phyloP scores from a whole-genome alignment of 2,888 invertebrate genomes.

The Tanytarsus gracilentus region DNA sequence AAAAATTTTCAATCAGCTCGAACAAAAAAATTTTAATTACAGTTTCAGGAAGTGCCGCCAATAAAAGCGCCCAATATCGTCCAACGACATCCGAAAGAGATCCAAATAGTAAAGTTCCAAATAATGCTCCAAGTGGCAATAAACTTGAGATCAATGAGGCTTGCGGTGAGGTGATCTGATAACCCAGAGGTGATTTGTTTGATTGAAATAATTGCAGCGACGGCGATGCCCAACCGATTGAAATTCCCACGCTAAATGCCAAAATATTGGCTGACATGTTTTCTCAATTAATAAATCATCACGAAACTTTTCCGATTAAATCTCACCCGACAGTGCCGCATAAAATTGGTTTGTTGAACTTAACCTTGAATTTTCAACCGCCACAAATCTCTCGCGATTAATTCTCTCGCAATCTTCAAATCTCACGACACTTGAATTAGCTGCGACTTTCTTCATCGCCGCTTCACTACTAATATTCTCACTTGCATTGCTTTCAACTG shows the following conservation, averaged over 20 bases:
- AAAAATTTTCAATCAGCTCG: too few species aligned
- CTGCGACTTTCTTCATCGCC: too few species aligned
- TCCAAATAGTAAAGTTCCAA: slow-evolving; percentile 37
- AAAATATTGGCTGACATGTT: not conserved
- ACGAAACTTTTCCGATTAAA: not conserved
- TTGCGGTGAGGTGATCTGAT: slow-evolving; percentile 35
- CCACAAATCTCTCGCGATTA: not conserved
- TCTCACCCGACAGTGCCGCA: slow-evolving; percentile 4
- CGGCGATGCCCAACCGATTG: slow-evolving; percentile 39
- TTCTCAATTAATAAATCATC: not conserved
- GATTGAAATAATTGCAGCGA: slow-evolving; percentile 38
- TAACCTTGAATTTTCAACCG: not conserved
- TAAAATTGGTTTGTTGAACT: slow-evolving; percentile 8
- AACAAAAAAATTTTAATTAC: too few species aligned
- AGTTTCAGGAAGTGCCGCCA: slow-evolving; percentile 38
- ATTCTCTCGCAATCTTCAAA: slow-evolving; percentile 13
- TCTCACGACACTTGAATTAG: not conserved
- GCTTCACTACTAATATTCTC: too few species aligned
- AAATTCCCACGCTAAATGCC: not conserved
- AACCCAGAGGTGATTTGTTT: slow-evolving; percentile 36
- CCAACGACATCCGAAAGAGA: slow-evolving; percentile 35
- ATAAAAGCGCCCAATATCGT: slow-evolving; percentile 35
- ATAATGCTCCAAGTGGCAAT: slow-evolving; percentile 34
- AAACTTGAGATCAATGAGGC: slow-evolving; percentile 35
- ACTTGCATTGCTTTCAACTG: not conserved